Evolutionary conservation across 1,140 invertebrate species (phyloP), one percentile per base, ranked within the genome.

Genomic region (Calosoma granatense): DNA sequence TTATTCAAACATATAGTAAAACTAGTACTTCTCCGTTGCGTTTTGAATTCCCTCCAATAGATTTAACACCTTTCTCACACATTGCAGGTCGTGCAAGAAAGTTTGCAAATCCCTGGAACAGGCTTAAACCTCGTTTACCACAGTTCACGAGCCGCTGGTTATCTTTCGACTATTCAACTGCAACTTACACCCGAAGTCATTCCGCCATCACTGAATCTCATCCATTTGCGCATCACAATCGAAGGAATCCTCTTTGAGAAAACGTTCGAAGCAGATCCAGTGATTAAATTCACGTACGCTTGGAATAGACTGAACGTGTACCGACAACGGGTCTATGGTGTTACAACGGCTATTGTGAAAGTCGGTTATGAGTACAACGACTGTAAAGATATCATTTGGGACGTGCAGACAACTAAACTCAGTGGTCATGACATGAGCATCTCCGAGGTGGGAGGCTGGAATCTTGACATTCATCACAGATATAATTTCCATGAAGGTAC

Each of bases 241-340:
- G 92, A 97, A 72, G 96, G 96, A 14, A 92, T 92, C 51, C 74
- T 94, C 0, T 94, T 94, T 65, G 89, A 97, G 66, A 93, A 92
- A 67, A 83, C 82, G 0, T 97, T 98, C 68, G 94, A 97, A 72
- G 94, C 95, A 0, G 93, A 97, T 74, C 90, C 92, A 1, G 84
- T 92, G 9, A 93, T 98, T 47, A 96, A 94, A 69, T 97, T 94
- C 68, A 96, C 93, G 0, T 98, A 95, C 68, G 86, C 92, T 0
- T 98, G 95, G 96, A 94, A 97, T 68, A 79, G 94, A 59, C 74
- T 92, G 1, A 98, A 98, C 69, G 92, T 96, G n/a, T 98, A 97
- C 68, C 81, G 91, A 22, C 94, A 98, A 75, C 81, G 92, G 56
- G 94, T 98, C 21, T 94, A 92, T 64, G 91, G 91, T 0, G 87